phyloP scores from a whole-genome alignment of 1,140 invertebrate species.

The Eueides isabella region DNA sequence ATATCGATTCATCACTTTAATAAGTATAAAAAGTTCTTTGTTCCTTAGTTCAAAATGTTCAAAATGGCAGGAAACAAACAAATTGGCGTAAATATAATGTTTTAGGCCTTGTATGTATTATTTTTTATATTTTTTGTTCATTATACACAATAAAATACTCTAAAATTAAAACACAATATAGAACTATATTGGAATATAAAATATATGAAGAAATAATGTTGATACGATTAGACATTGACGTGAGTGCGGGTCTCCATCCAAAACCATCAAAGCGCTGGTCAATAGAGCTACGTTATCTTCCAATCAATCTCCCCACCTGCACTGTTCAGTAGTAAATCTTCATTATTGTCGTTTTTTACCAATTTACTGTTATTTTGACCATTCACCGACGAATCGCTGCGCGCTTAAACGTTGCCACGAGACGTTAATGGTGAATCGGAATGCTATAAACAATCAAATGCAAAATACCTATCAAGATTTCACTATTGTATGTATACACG shows the following conservation, averaged over 20 bases:
- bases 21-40: background rate
- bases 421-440: constrained; percentile 46
- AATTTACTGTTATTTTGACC: constrained; percentile 63
- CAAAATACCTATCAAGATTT: constrained; percentile 40
- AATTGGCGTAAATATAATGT: too few relatives aligned
- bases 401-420: constrained; percentile 41
- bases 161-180: background rate
- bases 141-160: background rate
- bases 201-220: background rate
- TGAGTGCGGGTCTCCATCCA: constrained; percentile 34
- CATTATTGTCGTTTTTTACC: constrained; percentile 67
- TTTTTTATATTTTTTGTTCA: too few relatives aligned
- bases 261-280: constrained; percentile 42
- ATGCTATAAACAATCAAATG: constrained; percentile 52
- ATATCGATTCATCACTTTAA: background rate
- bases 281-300: constrained; percentile 56
- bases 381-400: constrained; percentile 42
- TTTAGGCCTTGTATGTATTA: too few relatives aligned
- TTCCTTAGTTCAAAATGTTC: too few relatives aligned
- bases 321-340: constrained; percentile 65
- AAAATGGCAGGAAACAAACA: too few relatives aligned
- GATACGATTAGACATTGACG: background rate
- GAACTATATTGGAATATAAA: background rate
- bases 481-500: constrained; percentile 32
- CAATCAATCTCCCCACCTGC: constrained; percentile 68